Conservation (phyloP, 2,888 invertebrate genomes). For the Hirtodrosophila cameraria region DNA sequence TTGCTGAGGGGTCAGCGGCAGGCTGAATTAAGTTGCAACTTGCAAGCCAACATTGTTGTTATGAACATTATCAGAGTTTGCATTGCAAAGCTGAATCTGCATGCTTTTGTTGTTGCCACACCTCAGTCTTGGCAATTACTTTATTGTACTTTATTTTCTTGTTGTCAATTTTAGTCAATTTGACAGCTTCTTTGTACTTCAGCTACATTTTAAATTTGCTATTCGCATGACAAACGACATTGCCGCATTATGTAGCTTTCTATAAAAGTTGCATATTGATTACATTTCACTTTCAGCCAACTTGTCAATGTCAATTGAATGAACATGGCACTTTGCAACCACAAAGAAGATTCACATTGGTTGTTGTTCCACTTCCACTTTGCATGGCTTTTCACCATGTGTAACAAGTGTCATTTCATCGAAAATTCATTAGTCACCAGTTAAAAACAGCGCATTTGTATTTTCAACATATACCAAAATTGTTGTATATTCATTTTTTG, state of each 20-base stretch:
- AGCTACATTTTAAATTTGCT: constrained; percentile 6
- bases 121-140: constrained; percentile 30
- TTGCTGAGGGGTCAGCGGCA: neutral
- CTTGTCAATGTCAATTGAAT: constrained; percentile 59
- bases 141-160: constrained; percentile 48
- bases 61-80: constrained; percentile 21
- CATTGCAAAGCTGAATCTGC: constrained; percentile 11
- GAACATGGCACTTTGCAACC: constrained; percentile 23
- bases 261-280: constrained; percentile 63
- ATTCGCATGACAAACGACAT: constrained; percentile 8
- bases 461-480: neutral
- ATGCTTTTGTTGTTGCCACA: constrained; percentile 20
- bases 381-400: constrained; percentile 21
- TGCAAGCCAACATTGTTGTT: constrained; percentile 46
- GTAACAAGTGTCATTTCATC: constrained; percentile 39
- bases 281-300: constrained; percentile 62
- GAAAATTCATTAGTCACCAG: constrained; percentile 50
- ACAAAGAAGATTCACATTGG: neutral
- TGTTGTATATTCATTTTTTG: neutral
- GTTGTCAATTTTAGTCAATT: constrained; percentile 43
- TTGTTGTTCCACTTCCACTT: constrained; percentile 4
- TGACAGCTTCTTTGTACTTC: constrained; percentile 30
- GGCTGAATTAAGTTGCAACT: constrained; percentile 54
- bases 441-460: constrained; percentile 22
- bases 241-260: constrained; percentile 1